These are phyloP conservation scores for Syngnathus typhle DNA, from an alignment of 2,113 vertebrate genomes.

Conservation along the genomic window DNA sequence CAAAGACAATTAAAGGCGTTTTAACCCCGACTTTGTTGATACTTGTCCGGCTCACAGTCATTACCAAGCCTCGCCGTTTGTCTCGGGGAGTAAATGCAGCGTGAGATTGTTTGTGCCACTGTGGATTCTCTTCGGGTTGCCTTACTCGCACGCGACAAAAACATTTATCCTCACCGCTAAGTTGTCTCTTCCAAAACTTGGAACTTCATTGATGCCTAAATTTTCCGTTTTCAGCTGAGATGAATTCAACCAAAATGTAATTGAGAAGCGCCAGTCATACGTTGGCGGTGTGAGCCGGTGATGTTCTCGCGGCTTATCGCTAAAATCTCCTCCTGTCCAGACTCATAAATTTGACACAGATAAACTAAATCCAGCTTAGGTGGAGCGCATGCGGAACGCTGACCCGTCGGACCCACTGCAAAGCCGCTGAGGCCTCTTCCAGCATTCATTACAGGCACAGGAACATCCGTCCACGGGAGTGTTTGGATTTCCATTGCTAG, in stretches of 20 bases:
- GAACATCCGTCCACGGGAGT: background rate
- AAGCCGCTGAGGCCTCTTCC: background rate
- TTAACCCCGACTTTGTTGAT: slow-evolving; percentile 4
- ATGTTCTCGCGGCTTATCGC: background rate
- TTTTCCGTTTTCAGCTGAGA: too few species aligned
- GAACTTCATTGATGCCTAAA: background rate
- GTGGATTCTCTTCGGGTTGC: background rate
- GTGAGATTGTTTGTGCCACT: background rate
- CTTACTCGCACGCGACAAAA: background rate
- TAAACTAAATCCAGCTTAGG: slow-evolving; percentile 2
- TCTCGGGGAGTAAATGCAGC: background rate
- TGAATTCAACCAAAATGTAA: too few species aligned
- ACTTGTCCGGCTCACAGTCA: background rate
- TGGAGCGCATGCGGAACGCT: background rate
- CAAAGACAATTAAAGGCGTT: background rate
- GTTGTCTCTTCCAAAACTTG: background rate
- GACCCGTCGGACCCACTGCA: background rate
- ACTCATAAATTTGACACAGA: background rate
- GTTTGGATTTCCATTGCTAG: background rate
- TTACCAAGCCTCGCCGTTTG: background rate
- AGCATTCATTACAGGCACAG: background rate
- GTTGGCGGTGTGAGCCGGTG: background rate
- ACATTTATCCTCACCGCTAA: background rate
- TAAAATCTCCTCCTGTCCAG: background rate
- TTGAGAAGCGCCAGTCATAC: background rate